Evolutionary conservation across 2,113 vertebrate genomes (phyloP).

Genomic region (Rhinolophus sinicus): DNA sequence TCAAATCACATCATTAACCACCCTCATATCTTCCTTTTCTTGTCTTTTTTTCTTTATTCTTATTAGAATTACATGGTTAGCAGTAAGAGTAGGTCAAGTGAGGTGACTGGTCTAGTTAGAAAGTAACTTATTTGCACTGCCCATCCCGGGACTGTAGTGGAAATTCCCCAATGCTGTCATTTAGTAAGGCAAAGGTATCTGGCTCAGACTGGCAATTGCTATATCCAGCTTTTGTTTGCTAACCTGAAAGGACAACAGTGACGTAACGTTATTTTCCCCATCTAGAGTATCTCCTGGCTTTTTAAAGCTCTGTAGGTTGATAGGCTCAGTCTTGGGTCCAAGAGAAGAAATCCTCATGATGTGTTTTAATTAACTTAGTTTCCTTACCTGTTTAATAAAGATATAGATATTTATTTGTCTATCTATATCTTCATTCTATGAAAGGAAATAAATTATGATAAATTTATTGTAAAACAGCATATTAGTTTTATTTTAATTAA

Average conservation of each 20-base stretch:
- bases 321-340: not conserved
- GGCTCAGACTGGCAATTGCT: not conserved
- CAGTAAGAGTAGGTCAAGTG: conserved; percentile 1
- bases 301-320: not conserved
- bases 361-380: not conserved
- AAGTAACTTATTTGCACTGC: not conserved
- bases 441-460: not conserved
- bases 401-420: not conserved
- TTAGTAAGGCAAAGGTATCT: conserved; percentile 55
- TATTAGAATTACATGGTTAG: not conserved
- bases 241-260: conserved; percentile 50
- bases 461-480: not conserved
- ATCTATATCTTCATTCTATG: not conserved
- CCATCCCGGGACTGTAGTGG: not conserved
- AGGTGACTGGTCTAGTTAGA: not conserved
- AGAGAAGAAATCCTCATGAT: conserved; percentile 20
- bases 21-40: not conserved
- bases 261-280: conserved; percentile 64
- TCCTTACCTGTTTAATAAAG: not conserved
- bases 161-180: conserved; percentile 62
- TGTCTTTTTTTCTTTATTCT: no score
- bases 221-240: conserved; percentile 62
- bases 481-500: not conserved
- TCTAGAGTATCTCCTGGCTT: not conserved
- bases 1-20: not conserved